A percentile compares a stretch with the other conserved stretches of the same genome.
Evolutionary conservation across 2,113 vertebrate genomes (phyloP).

Genomic region (Macquaria australasica): DNA sequence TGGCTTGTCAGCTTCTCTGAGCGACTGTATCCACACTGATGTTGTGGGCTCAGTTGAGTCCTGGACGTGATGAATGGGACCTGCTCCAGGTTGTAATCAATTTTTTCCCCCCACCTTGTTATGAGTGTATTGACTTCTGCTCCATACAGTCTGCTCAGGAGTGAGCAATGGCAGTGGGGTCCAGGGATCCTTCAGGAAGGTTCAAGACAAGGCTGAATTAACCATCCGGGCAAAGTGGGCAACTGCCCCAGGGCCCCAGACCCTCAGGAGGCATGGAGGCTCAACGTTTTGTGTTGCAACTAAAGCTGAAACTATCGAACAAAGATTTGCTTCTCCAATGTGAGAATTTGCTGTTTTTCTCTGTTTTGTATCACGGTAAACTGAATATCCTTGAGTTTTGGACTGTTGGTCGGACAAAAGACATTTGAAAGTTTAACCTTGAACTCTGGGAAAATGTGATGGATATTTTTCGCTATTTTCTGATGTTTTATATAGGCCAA

Average conservation of each 20-base stretch:
- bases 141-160: constrained; percentile 34
- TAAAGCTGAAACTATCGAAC: background rate
- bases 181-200: constrained; percentile 1
- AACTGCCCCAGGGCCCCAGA: background rate
- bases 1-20: background rate
- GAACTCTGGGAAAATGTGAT: background rate
- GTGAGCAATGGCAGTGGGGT: constrained; percentile 30
- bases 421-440: background rate
- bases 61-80: constrained; percentile 51
- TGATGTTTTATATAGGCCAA: background rate
- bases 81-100: constrained; percentile 47
- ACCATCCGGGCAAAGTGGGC: background rate
- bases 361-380: background rate
- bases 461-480: background rate
- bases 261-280: background rate
- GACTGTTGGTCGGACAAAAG: background rate
- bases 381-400: background rate
- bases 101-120: constrained; percentile 48
- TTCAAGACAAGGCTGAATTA: constrained; percentile 21
- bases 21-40: background rate
- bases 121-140: constrained; percentile 54
- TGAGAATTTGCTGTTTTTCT: background rate
- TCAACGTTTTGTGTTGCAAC: background rate
- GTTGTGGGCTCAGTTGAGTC: constrained; percentile 3
- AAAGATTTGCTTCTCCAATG: background rate